phyloP scores from a whole-genome alignment of 2,113 vertebrate genomes.

The Circaetus cinerascens region DNA sequence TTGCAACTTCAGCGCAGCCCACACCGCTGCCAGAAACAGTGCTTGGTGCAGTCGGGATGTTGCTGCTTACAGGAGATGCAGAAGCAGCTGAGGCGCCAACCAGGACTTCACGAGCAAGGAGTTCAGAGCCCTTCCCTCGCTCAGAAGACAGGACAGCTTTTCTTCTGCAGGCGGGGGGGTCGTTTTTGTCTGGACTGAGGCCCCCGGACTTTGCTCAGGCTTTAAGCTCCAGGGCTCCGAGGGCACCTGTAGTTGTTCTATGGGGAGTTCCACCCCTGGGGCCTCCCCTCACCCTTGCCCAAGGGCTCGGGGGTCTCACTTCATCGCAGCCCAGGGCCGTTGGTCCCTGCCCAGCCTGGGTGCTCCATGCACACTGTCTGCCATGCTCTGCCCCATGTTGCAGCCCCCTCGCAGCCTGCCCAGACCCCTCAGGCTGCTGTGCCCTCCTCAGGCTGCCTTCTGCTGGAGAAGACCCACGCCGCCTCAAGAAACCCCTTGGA shows the following conservation, averaged over 20 bases:
- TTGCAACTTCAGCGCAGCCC: not conserved
- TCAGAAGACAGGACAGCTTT: not conserved
- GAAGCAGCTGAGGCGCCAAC: not conserved
- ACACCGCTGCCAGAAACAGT: not conserved
- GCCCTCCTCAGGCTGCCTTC: not conserved
- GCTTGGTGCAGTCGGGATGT: rapidly evolving
- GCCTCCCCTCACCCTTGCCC: not conserved
- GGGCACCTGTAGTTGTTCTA: not conserved
- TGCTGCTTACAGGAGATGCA: not conserved
- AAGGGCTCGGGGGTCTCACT: not conserved
- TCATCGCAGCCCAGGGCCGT: rapidly evolving
- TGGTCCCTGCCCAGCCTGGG: not conserved
- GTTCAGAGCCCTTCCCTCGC: not conserved
- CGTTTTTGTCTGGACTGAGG: not conserved
- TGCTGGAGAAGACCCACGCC: not conserved
- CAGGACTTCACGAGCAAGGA: not conserved
- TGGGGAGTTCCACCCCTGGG: not conserved
- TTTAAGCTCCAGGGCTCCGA: not conserved
- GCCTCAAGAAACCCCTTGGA: not conserved
- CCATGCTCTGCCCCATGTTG: not conserved
- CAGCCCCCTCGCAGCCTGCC: not conserved
- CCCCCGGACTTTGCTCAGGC: not conserved
- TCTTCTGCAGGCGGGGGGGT: not conserved
- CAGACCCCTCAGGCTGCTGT: not conserved
- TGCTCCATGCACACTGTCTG: not conserved